Base-by-base conservation (phyloP, 2,797 vertebrate species). In the Zalophus californianus region DNA sequence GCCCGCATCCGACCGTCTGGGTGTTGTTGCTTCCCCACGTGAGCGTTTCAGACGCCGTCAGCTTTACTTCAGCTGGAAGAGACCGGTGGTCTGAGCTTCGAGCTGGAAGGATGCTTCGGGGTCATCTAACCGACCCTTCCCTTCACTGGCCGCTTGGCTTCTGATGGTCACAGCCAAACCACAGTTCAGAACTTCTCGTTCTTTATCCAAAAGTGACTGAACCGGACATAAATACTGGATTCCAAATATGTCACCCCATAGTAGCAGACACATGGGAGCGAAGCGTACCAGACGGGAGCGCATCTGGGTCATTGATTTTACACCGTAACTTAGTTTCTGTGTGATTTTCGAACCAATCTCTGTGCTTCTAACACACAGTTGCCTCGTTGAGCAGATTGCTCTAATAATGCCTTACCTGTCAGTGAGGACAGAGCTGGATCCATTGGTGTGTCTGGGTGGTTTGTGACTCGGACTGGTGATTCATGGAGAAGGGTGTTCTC, bases 11-110 rank as follows among this genome's bases (percentile, higher is more conserved):
- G 32, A 4, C 15, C 38, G 0, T 25, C 32, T 6, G 0, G 9
- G 32, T 25, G 72, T 5, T 14, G 10, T 0, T 15, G 25, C 32
- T 8, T 70, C 16, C 2, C 52, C 27, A 15, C 2, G 5, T 14
- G 27, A 89, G 16, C 23, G 7, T 23, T 11, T 21, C 12, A 27
- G 64, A 29, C 4, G 0, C 41, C 15, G 16, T 3, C 0, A 0
- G 2, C 16, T 23, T 58, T 35, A 1, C 7, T 21, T 44, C 29
- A 64, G 50, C 3, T 6, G 25, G 38, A 70, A 52, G 64, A 88
- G 41, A 21, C 25, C 18, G 18, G 5, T 0, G 0, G 14, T 41
- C 64, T 88, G 72, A 38, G 41, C 27, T 77, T n/a, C 35, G 44
- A n/a, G 13, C 25, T 21, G 56, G 27, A 62, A 77, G 27, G 29